Evolutionary conservation across 2,113 vertebrate genomes (phyloP), one percentile per base, ranked within the genome.

Genomic region (Hyaena hyaena): DNA sequence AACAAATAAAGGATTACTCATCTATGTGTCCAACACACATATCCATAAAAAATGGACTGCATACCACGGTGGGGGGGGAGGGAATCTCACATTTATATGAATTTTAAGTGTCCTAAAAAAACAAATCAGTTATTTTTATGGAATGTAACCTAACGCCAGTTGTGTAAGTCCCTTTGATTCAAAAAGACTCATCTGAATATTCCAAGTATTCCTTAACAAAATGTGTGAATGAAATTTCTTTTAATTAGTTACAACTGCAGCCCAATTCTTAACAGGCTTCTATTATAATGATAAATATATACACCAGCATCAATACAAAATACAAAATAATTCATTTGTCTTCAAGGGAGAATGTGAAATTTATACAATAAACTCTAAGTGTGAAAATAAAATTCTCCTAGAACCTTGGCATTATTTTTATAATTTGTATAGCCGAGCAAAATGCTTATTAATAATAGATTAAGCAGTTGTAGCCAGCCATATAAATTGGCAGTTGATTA

Each of bases 371-470:
- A 97, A 98, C 89, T 98, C 96, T 98, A 95, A 98, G 98, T 96
- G 96, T 97, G 92, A 98, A 98, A 98, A 98, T 98, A 96, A 98
- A 98, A 99, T 96, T 98, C 94, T 98, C 96, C 96, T 97, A 97
- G 95, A 98, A 98, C 96, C 89, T 96, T 90, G 89, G 97, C 95
- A 97, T 81, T 95, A 96, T 98, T 98, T 98, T 98, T 98, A 98
- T 98, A 98, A 98, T 98, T 98, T 98, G 97, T 95, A 97, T 73
- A 96, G 91, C 98, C 98, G 96, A 98, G 95, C 95, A 98, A 98
- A 98, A 98, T 96, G 89, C 96, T 98, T 98, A 98, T 98, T 98
- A 98, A 98, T 98, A 99, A 98, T 97, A 98, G 95, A 98, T 98
- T 98, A 98, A 99, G 97, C 98, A 98, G 97, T 98, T 98, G 96